A percentile compares a stretch with the other conserved stretches of the same genome.
These are phyloP conservation scores for Apodemus sylvaticus DNA, from an alignment of 2,113 vertebrate species.

Conservation along the genomic window DNA sequence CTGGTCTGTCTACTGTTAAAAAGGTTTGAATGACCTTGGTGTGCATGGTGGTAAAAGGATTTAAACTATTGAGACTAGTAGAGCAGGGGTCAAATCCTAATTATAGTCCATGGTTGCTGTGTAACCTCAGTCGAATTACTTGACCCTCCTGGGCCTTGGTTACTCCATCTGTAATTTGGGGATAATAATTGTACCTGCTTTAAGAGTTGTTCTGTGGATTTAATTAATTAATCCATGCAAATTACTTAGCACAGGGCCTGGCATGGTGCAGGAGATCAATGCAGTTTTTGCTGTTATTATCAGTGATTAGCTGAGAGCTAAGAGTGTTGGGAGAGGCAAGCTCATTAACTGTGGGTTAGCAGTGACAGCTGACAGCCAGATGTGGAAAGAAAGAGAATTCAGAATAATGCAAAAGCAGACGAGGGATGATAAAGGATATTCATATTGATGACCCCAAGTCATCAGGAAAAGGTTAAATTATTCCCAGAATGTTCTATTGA, in stretches of 20 bases:
- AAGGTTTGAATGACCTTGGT: neutral
- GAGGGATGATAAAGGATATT: conserved; percentile 67
- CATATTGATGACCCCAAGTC: conserved; percentile 67
- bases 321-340: conserved; percentile 64
- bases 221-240: conserved; percentile 75
- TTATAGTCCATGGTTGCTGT: conserved; percentile 34
- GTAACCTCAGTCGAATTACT: conserved; percentile 61
- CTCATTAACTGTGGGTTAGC: conserved; percentile 70
- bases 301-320: conserved; percentile 63
- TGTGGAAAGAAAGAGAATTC: conserved; percentile 74
- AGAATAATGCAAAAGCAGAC: conserved; percentile 66
- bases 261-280: conserved; percentile 54
- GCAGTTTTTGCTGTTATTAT: conserved; percentile 69
- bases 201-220: conserved; percentile 58
- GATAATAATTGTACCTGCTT: conserved; percentile 70
- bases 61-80: neutral
- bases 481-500: conserved; percentile 52
- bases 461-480: conserved; percentile 71
- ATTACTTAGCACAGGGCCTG: conserved; percentile 60
- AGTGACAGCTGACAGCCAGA: conserved; percentile 75
- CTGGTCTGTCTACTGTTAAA: conserved; percentile 5
- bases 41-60: neutral
- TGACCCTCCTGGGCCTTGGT: conserved; percentile 66
- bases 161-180: conserved; percentile 70
- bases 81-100: neutral